Evolutionary conservation across 1,140 invertebrate species (phyloP).

Genomic region (Battus philenor): DNA sequence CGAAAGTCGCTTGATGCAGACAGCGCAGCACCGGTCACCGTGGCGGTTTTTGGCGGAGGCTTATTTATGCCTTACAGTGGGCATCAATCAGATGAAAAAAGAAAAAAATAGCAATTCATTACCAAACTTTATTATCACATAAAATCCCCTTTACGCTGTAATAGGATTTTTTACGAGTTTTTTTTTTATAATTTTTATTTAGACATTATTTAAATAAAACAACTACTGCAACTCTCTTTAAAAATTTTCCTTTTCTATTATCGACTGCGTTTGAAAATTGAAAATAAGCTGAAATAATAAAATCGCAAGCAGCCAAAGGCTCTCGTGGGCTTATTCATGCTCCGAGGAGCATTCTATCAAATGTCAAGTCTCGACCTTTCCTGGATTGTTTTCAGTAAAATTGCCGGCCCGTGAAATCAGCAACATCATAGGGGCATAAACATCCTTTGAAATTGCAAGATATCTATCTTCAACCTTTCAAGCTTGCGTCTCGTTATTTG

Average conservation of each 20-base stretch:
- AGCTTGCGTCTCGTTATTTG: conserved; percentile 26
- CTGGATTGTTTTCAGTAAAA: conserved; percentile 54
- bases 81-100: too few relatives aligned
- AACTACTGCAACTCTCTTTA: too few relatives aligned
- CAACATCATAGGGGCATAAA: conserved; percentile 46
- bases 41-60: too few relatives aligned
- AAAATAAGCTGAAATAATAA: conserved; percentile 27
- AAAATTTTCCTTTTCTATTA: background rate
- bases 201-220: too few relatives aligned
- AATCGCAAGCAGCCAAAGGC: conserved; percentile 29
- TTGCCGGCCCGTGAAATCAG: conserved; percentile 63
- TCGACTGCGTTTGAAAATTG: conserved; percentile 9
- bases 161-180: too few relatives aligned
- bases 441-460: conserved; percentile 47
- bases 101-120: too few relatives aligned
- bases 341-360: conserved; percentile 62
- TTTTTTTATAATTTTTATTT: too few relatives aligned
- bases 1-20: too few relatives aligned
- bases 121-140: too few relatives aligned
- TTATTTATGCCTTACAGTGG: too few relatives aligned
- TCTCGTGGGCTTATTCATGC: conserved; percentile 49
- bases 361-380: conserved; percentile 62
- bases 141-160: too few relatives aligned
- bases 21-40: too few relatives aligned
- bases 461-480: conserved; percentile 31